These are phyloP conservation scores for Beris morrisii DNA, from an alignment of 2,888 invertebrate genomes.

Conservation along the genomic window DNA sequence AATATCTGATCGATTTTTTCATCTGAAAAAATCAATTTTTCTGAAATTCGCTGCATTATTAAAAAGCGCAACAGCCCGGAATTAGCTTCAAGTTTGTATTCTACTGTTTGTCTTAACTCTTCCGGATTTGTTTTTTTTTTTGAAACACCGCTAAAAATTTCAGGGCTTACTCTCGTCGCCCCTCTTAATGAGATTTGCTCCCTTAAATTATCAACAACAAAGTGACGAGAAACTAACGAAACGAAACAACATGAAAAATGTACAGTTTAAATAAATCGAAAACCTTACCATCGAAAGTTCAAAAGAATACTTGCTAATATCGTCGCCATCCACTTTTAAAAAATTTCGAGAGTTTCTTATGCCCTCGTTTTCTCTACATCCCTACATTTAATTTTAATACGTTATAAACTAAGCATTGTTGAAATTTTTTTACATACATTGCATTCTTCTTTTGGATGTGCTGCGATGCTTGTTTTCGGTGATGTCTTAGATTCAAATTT, in stretches of 20 bases:
- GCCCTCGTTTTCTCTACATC: conserved; percentile 54
- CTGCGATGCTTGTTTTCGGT: neutral
- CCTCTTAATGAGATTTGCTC: too few relatives aligned
- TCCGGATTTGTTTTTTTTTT: too few relatives aligned
- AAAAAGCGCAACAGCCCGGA: too few relatives aligned
- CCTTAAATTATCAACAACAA: neutral
- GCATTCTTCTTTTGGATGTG: neutral
- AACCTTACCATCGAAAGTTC: conserved; percentile 53
- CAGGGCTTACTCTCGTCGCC: too few relatives aligned
- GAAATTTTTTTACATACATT: conserved; percentile 20
- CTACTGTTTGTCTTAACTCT: too few relatives aligned
- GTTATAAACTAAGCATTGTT: conserved; percentile 1
- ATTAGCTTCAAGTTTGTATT: too few relatives aligned
- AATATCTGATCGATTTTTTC: too few relatives aligned
- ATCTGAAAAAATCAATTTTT: too few relatives aligned
- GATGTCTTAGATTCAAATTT: neutral
- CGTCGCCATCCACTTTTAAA: conserved; percentile 49
- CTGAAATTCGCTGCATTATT: too few relatives aligned
- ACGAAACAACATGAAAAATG: neutral
- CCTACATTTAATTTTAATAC: conserved; percentile 43
- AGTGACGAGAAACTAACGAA: conserved; percentile 18
- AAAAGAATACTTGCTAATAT: conserved; percentile 47
- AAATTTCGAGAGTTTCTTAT: conserved; percentile 44
- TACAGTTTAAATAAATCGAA: too few relatives aligned
- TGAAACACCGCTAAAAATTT: too few relatives aligned